phyloP scores from a whole-genome alignment of 2,797 vertebrate genomes.

The Corythornis leucogaster region DNA sequence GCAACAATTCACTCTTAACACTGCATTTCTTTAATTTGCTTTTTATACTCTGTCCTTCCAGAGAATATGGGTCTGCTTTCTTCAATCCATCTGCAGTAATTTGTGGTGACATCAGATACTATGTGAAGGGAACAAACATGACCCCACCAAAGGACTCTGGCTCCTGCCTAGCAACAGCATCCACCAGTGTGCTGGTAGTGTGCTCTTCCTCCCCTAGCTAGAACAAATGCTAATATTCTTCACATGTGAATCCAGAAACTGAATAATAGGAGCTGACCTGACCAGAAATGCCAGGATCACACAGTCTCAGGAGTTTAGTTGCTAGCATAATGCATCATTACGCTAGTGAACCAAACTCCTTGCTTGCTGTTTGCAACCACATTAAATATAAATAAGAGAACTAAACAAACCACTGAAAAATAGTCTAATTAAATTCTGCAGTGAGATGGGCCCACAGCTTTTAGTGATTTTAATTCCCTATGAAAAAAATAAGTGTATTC shows the following conservation, averaged over 20 bases:
- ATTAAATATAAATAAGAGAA: slow-evolving; percentile 83
- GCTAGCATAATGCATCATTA: slow-evolving; percentile 73
- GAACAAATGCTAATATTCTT: not conserved
- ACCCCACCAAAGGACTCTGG: slow-evolving; percentile 22
- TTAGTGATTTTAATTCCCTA: slow-evolving; percentile 65
- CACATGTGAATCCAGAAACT: slow-evolving; percentile 44
- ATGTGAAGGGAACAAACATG: not conserved
- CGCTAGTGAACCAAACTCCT: slow-evolving; percentile 54
- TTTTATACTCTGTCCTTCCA: not conserved
- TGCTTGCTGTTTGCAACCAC: slow-evolving; percentile 65
- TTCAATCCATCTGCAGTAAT: not conserved
- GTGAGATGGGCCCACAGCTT: slow-evolving; percentile 54
- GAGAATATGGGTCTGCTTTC: not conserved
- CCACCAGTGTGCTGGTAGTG: not conserved
- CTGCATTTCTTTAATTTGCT: not conserved
- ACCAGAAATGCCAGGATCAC: slow-evolving; percentile 19
- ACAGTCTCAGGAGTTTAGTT: slow-evolving; percentile 59
- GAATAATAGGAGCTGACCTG: slow-evolving; percentile 58
- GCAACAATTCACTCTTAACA: not conserved
- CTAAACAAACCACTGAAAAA: slow-evolving; percentile 79
- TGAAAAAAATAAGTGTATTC: not conserved
- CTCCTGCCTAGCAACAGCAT: slow-evolving; percentile 56
- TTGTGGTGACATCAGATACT: slow-evolving; percentile 43
- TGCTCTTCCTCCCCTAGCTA: slow-evolving; percentile 27
- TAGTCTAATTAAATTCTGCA: slow-evolving; percentile 77